Evolutionary conservation across 2,888 invertebrate genomes (phyloP), one percentile per base, ranked within the genome.

Genomic region (Xestia sexstrigata): DNA sequence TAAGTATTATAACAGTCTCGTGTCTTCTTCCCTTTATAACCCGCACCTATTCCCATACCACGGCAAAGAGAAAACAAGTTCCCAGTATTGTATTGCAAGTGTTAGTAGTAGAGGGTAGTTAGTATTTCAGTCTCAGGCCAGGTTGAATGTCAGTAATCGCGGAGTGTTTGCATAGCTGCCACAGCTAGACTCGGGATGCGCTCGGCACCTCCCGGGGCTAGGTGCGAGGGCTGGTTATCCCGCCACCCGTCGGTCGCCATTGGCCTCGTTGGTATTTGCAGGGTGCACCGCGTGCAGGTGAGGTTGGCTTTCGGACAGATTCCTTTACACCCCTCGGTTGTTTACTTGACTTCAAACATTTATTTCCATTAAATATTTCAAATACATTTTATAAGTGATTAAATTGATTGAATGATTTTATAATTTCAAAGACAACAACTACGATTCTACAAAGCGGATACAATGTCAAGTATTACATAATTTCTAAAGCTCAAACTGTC

Each of bases 61-160:
- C 82, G 82, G 74, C 85, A 84, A 85, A 85, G 81, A 83, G 20
- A 81, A 85, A 83, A 81, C 82, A 81, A 73, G 69, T 67, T 35
- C 35, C 70, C 85, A 85, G 42, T 66, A 62, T 58, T 45, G 42
- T 66, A 62, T 58, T 45, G 60, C n/a, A 55, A 67, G 66, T 42
- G 76, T 82, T 78, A 35, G 62, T 62, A 35, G 62, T 35, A 35
- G 62, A 62, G 20, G 35, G 20, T 35, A 20, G 30, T 62, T 62
- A 70, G 49, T 52, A 35, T 58, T 68, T 71, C 30, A 69, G 26
- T 80, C 30, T 63, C 7, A 78, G 83, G 83, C 82, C 83, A 84
- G 78, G 78, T 82, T 78, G 81, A 74, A 83, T 83, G 86, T 83
- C 86, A 84, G 86, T 84, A 71, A 85, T 84, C 86, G 86, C 86